phyloP scores from a whole-genome alignment of 2,797 vertebrate genomes.

The Cyclopterus lumpus region DNA sequence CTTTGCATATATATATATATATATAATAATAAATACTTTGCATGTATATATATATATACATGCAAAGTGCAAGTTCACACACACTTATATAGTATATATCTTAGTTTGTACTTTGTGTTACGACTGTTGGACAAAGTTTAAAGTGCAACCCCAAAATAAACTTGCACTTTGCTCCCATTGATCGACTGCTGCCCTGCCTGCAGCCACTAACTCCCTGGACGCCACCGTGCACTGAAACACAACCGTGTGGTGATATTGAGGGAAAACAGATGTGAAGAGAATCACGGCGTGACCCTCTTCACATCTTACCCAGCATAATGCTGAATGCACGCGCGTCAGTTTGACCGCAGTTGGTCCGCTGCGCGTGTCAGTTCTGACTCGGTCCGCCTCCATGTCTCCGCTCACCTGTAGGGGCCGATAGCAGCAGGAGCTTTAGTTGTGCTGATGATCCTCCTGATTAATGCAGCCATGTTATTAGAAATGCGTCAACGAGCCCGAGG shows the following conservation, averaged over 20 bases:
- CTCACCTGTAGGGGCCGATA: constrained; percentile 94
- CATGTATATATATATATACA: no score
- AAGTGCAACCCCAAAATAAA: constrained; percentile 33
- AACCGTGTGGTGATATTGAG: not conserved
- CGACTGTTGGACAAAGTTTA: constrained; percentile 6
- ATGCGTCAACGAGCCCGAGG: rapidly evolving
- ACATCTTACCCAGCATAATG: not conserved
- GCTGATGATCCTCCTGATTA: constrained; percentile 88
- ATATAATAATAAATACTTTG: no score
- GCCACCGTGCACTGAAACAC: not conserved
- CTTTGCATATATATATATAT: no score
- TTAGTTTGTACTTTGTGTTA: no score
- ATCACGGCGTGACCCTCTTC: not conserved
- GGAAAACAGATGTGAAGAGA: not conserved
- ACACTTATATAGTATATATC: no score
- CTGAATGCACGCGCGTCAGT: not conserved
- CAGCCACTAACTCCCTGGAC: not conserved
- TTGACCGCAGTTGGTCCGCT: not conserved
- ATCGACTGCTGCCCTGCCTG: not conserved
- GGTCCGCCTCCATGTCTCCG: not conserved
- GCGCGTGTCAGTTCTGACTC: not conserved
- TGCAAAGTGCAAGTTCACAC: no score
- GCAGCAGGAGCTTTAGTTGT: constrained; percentile 86
- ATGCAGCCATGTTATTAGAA: constrained; percentile 69
- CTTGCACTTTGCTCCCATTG: constrained; percentile 34